A percentile compares a stretch with the other conserved stretches of the same genome.
phyloP scores from a whole-genome alignment of 2,888 invertebrate genomes.

The Tinea trinotella region DNA sequence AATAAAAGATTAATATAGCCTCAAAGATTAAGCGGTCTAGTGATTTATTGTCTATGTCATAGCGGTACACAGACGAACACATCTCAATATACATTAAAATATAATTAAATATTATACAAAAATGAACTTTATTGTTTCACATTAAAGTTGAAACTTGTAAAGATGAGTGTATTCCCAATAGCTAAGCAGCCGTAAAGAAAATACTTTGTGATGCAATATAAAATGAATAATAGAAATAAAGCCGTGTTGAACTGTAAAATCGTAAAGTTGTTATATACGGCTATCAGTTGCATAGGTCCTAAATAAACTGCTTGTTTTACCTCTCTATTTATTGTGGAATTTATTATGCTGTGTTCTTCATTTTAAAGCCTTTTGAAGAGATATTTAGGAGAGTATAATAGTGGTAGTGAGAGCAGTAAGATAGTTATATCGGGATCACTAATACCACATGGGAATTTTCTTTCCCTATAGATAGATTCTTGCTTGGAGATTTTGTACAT shows the following conservation, averaged over 20 bases:
- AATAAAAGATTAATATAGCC: no score
- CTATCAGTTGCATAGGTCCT: not conserved
- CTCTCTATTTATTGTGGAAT: not conserved
- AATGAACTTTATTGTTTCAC: not conserved
- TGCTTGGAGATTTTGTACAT: no score
- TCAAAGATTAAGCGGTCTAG: no score
- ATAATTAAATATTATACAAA: not conserved
- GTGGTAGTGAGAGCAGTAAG: no score
- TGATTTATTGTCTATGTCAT: no score
- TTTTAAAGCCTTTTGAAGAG: no score
- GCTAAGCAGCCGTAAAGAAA: slow-evolving; percentile 11
- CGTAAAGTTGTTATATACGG: not conserved
- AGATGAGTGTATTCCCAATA: not conserved
- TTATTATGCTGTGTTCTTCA: no score
- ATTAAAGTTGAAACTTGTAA: not conserved
- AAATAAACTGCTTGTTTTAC: not conserved
- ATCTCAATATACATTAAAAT: not conserved
- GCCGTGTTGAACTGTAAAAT: slow-evolving; percentile 6
- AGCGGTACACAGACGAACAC: not conserved
- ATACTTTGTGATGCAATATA: slow-evolving; percentile 14
- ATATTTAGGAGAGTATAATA: no score
- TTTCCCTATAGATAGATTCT: no score
- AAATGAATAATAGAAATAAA: slow-evolving; percentile 17
- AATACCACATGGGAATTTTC: no score
- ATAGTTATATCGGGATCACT: no score